Evolutionary conservation across 2,888 invertebrate genomes (phyloP), one percentile per base, ranked within the genome.

Genomic region (Sabatieria punctata): DNA sequence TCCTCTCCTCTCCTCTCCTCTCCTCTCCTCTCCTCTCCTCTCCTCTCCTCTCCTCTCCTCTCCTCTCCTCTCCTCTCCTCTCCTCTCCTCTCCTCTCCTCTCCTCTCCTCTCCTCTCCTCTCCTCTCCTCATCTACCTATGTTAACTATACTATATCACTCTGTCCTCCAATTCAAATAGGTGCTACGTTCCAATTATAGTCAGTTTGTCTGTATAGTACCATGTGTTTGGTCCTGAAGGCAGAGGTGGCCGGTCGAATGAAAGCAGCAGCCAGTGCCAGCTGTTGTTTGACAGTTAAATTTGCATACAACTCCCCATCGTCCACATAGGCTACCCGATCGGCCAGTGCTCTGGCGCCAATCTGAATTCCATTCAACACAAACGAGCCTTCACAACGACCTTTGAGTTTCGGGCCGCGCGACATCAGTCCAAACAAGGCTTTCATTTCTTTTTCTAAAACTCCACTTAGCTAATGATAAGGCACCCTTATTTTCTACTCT

Each of bases 271-370:
- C 82, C 65, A 85, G 85, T 54, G 78, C 75, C 53, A 91, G 71
- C 2, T 85, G 84, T 65, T 89, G 86, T 51, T 82, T 76, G n/a
- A 85, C 85, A 4, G 85, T 85, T 75, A 91, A 78, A 52, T 82
- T 77, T 0, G 82, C 79, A 61, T 82, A 82, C n/a, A 86, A 71
- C 50, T 80, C 76, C 23, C 83, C 80, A 55, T 76, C 74, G 41
- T 79, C 76, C 4, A 84, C 78, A 60, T 81, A 82, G 1, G 82
- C 80, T 1, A 80, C 77, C 15, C 83, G 73, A 43, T 77, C 75
- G 45, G 78, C 71, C 38, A 91, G 71, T 15, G 78, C 77, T 3
- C 48, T 39, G 11, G 46, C 73, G 19, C 78, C 77, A 37, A 86
- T 78, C 37, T 78, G 77, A 63, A 85, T 81, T 0, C 89, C 89